Conservation (phyloP, 2,797 vertebrate species). For the Cuniculus paca region DNA sequence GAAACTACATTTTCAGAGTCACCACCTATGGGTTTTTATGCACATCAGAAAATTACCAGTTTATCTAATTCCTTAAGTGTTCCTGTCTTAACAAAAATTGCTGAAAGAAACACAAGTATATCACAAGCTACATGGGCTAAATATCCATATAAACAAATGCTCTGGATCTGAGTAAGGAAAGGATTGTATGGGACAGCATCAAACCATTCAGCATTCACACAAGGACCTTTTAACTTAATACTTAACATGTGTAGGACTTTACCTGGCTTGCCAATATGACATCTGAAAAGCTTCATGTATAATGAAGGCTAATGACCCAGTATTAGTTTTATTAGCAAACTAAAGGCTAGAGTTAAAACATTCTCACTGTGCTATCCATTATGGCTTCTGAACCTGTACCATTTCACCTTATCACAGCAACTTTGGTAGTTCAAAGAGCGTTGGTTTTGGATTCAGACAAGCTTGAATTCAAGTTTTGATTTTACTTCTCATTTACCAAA, state of each 20-base stretch:
- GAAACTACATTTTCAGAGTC: constrained; percentile 43
- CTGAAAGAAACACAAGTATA: constrained; percentile 20
- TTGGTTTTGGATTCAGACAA: neutral
- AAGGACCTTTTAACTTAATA: constrained; percentile 19
- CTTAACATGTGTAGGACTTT: neutral
- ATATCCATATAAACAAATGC: neutral
- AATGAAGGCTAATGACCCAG: constrained; percentile 13
- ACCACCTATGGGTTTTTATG: constrained; percentile 1
- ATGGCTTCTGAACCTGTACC: neutral
- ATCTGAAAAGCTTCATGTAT: constrained; percentile 19
- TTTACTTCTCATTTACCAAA: neutral
- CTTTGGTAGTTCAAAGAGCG: neutral
- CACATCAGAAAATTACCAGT: neutral
- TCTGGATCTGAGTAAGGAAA: neutral
- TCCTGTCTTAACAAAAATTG: neutral
- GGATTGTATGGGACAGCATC: neutral
- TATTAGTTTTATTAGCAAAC: neutral
- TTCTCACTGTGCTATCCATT: constrained; percentile 21
- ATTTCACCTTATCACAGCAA: neutral
- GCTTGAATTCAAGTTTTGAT: constrained; percentile 9
- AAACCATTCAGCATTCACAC: constrained; percentile 5
- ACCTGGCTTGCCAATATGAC: neutral
- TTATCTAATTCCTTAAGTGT: constrained; percentile 33
- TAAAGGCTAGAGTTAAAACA: constrained; percentile 21
- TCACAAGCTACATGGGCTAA: neutral